phyloP scores from a whole-genome alignment of 2,113 vertebrate species.

The Rynchops niger region DNA sequence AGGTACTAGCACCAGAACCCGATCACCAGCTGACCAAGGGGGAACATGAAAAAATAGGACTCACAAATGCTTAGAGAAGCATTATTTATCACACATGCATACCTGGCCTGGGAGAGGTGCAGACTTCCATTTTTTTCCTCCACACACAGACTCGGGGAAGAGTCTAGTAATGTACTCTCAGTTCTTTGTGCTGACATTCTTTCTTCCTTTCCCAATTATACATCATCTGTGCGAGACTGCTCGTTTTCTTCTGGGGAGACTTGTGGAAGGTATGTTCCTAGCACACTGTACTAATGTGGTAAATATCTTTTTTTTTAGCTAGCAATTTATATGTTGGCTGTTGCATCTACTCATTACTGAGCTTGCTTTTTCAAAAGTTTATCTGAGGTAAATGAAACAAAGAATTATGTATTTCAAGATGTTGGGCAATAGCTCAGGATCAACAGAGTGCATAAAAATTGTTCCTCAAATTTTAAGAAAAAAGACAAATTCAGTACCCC shows the following conservation, averaged over 20 bases:
- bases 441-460: neutral
- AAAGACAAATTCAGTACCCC: neutral
- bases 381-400: neutral
- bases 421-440: neutral
- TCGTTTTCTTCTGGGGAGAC: neutral
- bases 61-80: neutral
- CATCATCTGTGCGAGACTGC: neutral
- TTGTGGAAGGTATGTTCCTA: neutral
- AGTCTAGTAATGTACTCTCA: neutral
- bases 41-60: neutral
- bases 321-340: neutral
- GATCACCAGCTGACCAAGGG: rapidly evolving
- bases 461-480: neutral
- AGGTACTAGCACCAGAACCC: neutral
- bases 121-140: neutral
- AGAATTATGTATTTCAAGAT: neutral
- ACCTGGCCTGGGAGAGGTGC: neutral
- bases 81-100: neutral
- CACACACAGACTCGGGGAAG: neutral
- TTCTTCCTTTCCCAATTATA: neutral
- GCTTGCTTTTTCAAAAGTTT: neutral
- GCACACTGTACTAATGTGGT: neutral
- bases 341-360: neutral
- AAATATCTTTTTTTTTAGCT: neutral
- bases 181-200: neutral